Evolutionary conservation across 2,888 invertebrate species (phyloP).

Genomic region (Ochropacha duplaris): DNA sequence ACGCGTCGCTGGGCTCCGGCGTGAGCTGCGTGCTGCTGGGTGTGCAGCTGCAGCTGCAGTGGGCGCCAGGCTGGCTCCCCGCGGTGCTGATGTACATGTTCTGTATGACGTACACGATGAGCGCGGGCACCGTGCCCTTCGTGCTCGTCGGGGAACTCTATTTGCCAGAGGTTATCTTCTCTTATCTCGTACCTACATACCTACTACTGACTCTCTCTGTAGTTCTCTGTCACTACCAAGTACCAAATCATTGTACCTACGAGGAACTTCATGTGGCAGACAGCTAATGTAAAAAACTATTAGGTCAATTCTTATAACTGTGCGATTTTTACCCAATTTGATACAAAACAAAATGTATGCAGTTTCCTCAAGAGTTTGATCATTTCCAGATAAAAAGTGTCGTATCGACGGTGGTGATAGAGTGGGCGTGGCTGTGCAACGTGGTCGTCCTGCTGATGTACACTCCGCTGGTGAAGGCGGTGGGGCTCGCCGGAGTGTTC

Average conservation of each 20-base stretch:
- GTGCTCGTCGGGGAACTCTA: constrained; percentile 55
- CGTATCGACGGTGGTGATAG: constrained; percentile 48
- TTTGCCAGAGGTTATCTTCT: constrained; percentile 54
- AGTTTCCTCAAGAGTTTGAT: too few relatives aligned
- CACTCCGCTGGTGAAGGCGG: constrained; percentile 39
- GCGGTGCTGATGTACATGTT: constrained; percentile 48
- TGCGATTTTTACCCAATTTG: too few relatives aligned
- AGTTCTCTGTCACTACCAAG: too few relatives aligned
- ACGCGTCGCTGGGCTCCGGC: constrained; percentile 40
- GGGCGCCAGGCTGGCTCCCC: constrained; percentile 55
- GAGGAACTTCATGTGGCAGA: too few relatives aligned
- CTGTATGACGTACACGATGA: constrained; percentile 41
- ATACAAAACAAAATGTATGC: too few relatives aligned
- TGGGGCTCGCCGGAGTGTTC: constrained; percentile 53
- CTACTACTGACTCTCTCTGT: too few relatives aligned
- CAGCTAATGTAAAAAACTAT: too few relatives aligned
- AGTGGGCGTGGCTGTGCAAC: constrained; percentile 55
- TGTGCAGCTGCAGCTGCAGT: constrained; percentile 51
- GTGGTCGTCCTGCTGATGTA: constrained; percentile 52
- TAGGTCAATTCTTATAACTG: too few relatives aligned
- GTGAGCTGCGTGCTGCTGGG: constrained; percentile 48
- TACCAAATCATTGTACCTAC: too few relatives aligned
- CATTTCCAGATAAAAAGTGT: constrained; percentile 52
- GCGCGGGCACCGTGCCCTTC: constrained; percentile 57
- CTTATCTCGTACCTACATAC: too few relatives aligned